Percentiles rank a stretch among this genome's conserved stretches.
Evolutionary conservation across 30 jellyfish, hydroid and myxozoan species (phyloP).

Genomic region (Chironex yamaguchii): DNA sequence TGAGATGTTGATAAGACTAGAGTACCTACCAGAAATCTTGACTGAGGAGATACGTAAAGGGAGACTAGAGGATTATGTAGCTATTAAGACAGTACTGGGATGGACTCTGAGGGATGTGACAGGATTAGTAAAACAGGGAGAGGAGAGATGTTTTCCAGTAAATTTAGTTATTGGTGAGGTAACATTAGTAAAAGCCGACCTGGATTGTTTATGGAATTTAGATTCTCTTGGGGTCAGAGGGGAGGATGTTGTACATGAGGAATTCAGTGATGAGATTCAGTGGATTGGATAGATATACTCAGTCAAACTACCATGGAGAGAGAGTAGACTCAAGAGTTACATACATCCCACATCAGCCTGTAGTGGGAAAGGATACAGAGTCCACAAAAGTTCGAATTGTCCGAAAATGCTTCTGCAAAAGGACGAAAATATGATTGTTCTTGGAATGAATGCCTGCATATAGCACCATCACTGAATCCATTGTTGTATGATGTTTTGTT

Average conservation of each 20-base stretch:
- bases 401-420: constrained; percentile 21
- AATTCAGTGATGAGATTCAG: constrained; percentile 14
- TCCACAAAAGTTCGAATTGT: constrained; percentile 62
- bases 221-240: constrained; percentile 49
- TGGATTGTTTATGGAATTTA: constrained; percentile 22
- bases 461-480: constrained; percentile 48
- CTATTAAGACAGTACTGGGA: constrained; percentile 22
- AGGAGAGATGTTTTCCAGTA: no score
- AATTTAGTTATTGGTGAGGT: background rate
- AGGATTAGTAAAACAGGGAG: background rate
- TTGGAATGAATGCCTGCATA: constrained; percentile 53
- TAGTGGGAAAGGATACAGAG: constrained; percentile 18
- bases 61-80: constrained; percentile 26
- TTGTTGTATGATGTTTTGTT: constrained; percentile 44
- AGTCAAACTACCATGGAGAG: constrained; percentile 50
- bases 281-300: constrained; percentile 22
- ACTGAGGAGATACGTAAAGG: constrained; percentile 25
- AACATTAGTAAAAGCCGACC: background rate
- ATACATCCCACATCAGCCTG: constrained; percentile 70
- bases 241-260: constrained; percentile 7
- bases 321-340: constrained; percentile 4
- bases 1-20: constrained; percentile 23
- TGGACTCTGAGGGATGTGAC: constrained; percentile 48
- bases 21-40: no score
- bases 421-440: constrained; percentile 18